These are phyloP conservation scores for Yoshiicerus persimilis DNA, from an alignment of 1,140 invertebrate species.

Conservation along the genomic window DNA sequence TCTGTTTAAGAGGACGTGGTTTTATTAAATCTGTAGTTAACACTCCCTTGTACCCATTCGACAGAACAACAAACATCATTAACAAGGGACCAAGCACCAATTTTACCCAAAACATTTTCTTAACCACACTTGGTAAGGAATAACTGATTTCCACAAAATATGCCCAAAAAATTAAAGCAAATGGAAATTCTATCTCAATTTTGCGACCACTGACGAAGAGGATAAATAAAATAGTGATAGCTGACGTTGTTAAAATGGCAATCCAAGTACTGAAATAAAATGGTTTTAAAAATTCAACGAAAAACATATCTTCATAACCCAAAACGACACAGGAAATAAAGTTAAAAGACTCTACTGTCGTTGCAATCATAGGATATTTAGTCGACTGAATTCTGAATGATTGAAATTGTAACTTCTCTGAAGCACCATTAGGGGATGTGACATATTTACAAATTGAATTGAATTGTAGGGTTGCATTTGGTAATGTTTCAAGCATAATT, in stretches of 20 bases:
- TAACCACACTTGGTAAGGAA: not conserved
- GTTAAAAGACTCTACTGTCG: not conserved
- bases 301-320: not conserved
- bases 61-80: not conserved
- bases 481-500: too few relatives aligned
- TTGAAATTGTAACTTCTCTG: too few relatives aligned
- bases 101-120: not conserved
- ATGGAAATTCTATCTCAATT: not conserved
- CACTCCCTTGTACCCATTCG: not conserved
- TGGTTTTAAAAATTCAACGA: not conserved
- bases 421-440: too few relatives aligned
- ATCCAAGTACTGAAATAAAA: not conserved
- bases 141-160: not conserved
- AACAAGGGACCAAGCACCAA: not conserved
- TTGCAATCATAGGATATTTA: too few relatives aligned
- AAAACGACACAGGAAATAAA: not conserved
- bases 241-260: not conserved
- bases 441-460: too few relatives aligned
- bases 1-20: not conserved
- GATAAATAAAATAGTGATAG: not conserved
- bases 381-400: too few relatives aligned
- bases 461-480: too few relatives aligned
- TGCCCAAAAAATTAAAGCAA: not conserved
- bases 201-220: not conserved
- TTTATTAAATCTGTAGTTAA: not conserved